Conservation (phyloP, 2,888 invertebrate species). For the Mesoligia furuncula region DNA sequence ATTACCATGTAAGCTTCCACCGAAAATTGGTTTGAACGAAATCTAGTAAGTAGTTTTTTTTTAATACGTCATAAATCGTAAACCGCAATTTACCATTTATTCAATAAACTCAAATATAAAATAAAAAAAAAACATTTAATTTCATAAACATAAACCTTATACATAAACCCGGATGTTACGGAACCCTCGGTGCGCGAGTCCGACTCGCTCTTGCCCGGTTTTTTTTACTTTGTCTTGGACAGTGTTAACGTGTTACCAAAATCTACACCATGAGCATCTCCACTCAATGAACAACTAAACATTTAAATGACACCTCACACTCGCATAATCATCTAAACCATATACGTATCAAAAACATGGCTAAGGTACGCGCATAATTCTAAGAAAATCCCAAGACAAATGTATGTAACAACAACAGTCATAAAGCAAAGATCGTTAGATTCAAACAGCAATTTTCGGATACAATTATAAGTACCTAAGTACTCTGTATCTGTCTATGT, state of each 20-base stretch:
- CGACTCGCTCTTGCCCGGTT: no score
- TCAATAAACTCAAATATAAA: no score
- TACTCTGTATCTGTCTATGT: slow-evolving; percentile 51
- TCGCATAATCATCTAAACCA: not conserved
- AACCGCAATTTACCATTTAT: no score
- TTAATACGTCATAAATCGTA: no score
- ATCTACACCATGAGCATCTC: not conserved
- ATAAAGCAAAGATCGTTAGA: slow-evolving; percentile 55
- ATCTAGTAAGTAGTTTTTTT: no score
- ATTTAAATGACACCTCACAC: no score
- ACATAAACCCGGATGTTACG: no score
- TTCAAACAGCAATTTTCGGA: slow-evolving; percentile 55
- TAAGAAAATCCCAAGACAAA: slow-evolving; percentile 28
- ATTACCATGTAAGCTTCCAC: no score
- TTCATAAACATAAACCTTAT: no score
- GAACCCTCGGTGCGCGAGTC: no score
- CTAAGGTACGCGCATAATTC: slow-evolving; percentile 3
- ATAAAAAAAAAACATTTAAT: no score
- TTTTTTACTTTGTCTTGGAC: not conserved
- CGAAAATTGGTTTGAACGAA: no score
- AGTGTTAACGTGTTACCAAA: not conserved
- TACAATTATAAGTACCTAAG: slow-evolving; percentile 42
- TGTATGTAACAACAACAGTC: slow-evolving; percentile 52
- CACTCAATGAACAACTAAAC: not conserved
- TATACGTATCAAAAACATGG: not conserved